A percentile compares a stretch with the other conserved stretches of the same genome.
phyloP scores from a whole-genome alignment of 1,140 invertebrate species.

The Tribolium madens region DNA sequence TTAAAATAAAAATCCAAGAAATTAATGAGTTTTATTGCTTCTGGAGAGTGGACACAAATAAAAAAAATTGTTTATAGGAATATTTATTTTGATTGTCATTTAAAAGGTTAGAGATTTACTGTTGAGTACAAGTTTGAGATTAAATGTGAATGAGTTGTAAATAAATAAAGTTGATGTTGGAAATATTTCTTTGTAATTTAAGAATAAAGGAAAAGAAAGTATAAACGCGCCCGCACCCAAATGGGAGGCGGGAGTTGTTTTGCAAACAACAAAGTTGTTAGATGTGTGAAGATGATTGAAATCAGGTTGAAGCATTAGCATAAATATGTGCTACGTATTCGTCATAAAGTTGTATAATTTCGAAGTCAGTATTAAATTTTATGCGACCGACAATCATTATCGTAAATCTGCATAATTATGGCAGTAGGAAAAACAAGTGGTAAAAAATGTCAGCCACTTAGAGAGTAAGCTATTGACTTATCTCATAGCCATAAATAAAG shows the following conservation, averaged over 20 bases:
- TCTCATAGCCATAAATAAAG: slow-evolving; percentile 63
- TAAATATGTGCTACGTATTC: slow-evolving; percentile 42
- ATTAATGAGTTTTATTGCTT: no score
- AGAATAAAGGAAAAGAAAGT: background rate
- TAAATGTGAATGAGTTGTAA: no score
- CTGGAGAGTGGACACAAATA: no score
- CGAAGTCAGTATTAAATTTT: slow-evolving; percentile 41
- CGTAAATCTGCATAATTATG: slow-evolving; percentile 64
- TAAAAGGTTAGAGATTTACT: no score
- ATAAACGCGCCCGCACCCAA: background rate
- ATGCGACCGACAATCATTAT: slow-evolving; percentile 52
- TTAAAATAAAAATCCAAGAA: no score
- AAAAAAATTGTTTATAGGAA: no score
- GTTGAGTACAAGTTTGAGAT: no score
- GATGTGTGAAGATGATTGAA: background rate
- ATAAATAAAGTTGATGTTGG: background rate
- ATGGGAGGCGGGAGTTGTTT: slow-evolving; percentile 8
- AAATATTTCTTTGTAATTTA: background rate
- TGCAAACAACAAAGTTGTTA: slow-evolving; percentile 22
- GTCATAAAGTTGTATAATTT: slow-evolving; percentile 45
- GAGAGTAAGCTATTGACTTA: slow-evolving; percentile 64
- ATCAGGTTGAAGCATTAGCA: slow-evolving; percentile 25
- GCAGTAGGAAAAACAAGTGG: slow-evolving; percentile 61
- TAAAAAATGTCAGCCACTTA: slow-evolving; percentile 65
- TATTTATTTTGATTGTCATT: no score